Evolutionary conservation across 2,113 vertebrate species (phyloP), one percentile per base, ranked within the genome.

Genomic region (Oriolus oriolus): DNA sequence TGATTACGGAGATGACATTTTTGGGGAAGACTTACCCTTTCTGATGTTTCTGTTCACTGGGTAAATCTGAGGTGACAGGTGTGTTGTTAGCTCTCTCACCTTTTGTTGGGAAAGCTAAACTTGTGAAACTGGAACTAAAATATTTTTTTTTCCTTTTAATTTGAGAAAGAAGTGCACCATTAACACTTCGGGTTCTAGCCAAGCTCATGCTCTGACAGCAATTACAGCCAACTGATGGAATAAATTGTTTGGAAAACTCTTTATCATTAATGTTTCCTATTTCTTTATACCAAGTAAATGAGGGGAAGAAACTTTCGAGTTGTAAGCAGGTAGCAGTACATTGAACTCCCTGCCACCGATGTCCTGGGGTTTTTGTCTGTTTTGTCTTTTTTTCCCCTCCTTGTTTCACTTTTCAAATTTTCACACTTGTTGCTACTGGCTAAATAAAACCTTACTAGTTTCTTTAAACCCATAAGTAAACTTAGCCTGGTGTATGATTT

Each of bases 191-290:
- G 89, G 84, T 70, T 84, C 41, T 39, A 91, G 95, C 95, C 95
- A 95, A 75, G 65, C 81, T 87, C 35, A 53, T 63, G 78, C 70
- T 89, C 54, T 87, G 90, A 86, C 81, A 73, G 86, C 35, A 92
- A 87, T 84, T 97, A 94, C 64, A 81, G 89, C 41, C 87, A 90
- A 94, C 84, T 73, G 84, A 79, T 74, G 59, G 87, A 89, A 94
- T 88, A 89, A 90, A 87, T 64, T 90, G 61, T 93, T 97, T 93
- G 94, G 93, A 96, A 95, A 96, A 79, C 56, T 97, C 93, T 89
- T 80, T 97, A 83, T 95, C 61, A 31, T 89, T 93, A 91, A 35
- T 42, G 30, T 57, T 87, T 68, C 56, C 17, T 63, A 52, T 89
- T 89, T 59, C 27, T 88, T 93, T 88, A 37, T 56, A 86, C 30